Evolutionary conservation across 2,797 vertebrate species (phyloP), one percentile per base, ranked within the genome.

Genomic region (Anas acuta): DNA sequence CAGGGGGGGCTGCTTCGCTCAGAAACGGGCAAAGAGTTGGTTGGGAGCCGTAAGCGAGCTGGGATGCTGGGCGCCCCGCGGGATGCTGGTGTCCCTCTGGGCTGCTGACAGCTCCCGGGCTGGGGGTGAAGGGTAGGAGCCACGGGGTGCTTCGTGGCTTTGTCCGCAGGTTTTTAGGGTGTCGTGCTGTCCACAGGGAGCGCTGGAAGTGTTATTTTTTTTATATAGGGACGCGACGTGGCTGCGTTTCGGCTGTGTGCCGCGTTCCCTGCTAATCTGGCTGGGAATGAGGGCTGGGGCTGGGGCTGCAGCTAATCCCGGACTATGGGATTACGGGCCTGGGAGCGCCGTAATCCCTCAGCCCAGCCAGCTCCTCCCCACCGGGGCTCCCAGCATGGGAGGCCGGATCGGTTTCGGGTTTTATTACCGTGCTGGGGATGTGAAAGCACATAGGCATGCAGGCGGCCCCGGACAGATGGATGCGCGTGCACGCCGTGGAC

Each of bases 301-400:
- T 95, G 60, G 49, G 7, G 13, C 91, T 65, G 69, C 14, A 35
- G 84, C 70, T 94, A 84, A 82, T 91, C 90, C 79, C 80, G 49
- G 92, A 57, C 90, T 87, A 57, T 6, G 92, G 53, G 41, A 41
- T 72, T 39, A 66, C 1, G 13, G 85, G 85, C 66, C 37, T 91
- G 45, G 11, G 62, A 49, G 65, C 11, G 3, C 23, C 71, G 80
- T 92, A 77, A 86, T 84, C 90, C 47, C 64, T 41, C 89, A 53
- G 39, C 62, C 15, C 57, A 72, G 57, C 72, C 51, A 17, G 18
- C 26, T 56, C 72, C 64, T 94, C 62, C 88, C 56, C 17, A 20
- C 11, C 9, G 3, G 80, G 47, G 61, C 14, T 75, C 26, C 13
- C 79, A 93, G 89, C 89, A 71, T 79, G 92, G 79, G 92, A 54